phyloP scores from a whole-genome alignment of 2,113 vertebrate species.

The Drymodes brunneopygia region DNA sequence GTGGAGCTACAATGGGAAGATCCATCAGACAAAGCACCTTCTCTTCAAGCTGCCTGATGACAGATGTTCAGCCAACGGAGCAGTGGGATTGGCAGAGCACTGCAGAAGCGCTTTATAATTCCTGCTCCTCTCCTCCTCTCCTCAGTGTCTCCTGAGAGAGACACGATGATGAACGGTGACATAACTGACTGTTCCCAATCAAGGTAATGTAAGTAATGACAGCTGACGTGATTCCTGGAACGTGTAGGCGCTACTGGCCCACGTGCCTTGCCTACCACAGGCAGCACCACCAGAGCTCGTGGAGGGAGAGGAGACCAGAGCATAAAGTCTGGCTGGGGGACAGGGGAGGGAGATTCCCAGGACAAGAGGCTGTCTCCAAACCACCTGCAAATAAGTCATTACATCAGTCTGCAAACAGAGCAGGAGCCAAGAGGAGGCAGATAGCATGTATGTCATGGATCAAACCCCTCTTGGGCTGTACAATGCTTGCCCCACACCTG shows the following conservation, averaged over 20 bases:
- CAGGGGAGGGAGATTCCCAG: neutral
- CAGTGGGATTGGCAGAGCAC: constrained; percentile 43
- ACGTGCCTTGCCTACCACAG: neutral
- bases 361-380: neutral
- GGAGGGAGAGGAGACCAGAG: neutral
- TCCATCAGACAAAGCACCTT: constrained; percentile 53
- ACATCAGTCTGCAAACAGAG: neutral
- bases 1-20: constrained; percentile 16
- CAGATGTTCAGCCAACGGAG: constrained; percentile 36
- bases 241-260: neutral
- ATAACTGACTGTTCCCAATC: constrained; percentile 67
- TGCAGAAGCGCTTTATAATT: constrained; percentile 53
- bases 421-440: neutral
- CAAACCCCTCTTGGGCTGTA: neutral
- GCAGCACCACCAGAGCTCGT: neutral
- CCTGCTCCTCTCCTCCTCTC: constrained; percentile 55
- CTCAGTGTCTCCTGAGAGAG: constrained; percentile 42
- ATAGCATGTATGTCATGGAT: neutral
- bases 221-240: constrained; percentile 68
- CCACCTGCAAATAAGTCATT: neutral
- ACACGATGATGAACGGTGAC: constrained; percentile 54
- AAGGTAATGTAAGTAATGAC: constrained; percentile 68
- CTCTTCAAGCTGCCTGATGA: constrained; percentile 55
- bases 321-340: neutral
- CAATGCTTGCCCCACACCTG: neutral